Conservation (phyloP, 2,888 invertebrate species). For the Ashinkailepas kermadecensis region DNA sequence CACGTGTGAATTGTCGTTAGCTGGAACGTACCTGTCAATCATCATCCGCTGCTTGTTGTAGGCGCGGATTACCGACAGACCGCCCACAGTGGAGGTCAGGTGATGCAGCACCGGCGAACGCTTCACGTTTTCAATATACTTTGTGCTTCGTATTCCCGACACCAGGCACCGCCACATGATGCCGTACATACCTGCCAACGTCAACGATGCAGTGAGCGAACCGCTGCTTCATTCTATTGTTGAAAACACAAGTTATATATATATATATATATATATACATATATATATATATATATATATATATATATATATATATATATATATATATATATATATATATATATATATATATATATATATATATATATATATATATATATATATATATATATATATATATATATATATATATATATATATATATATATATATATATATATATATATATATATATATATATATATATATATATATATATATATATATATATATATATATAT, state of each 20-base stretch:
- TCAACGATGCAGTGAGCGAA: too few species aligned
- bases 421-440: slow-evolving; percentile 15
- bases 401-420: neutral
- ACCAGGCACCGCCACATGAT: slow-evolving; percentile 11
- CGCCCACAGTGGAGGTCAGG: slow-evolving; percentile 47
- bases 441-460: slow-evolving; percentile 21
- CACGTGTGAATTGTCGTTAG: too few species aligned
- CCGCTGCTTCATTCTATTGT: too few species aligned
- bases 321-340: slow-evolving; percentile 21
- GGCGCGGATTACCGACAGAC: slow-evolving; percentile 43
- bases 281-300: neutral
- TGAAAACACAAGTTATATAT: too few species aligned
- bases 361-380: too few species aligned
- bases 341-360: too few species aligned
- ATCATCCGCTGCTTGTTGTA: neutral
- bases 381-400: too few species aligned
- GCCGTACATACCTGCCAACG: neutral
- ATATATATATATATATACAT: too few species aligned
- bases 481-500: too few species aligned
- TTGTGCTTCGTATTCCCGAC: neutral
- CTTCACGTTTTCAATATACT: neutral
- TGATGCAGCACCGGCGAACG: neutral
- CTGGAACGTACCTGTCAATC: neutral
- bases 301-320: slow-evolving; percentile 15
- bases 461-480: too few species aligned